Percentiles rank a stretch among this genome's conserved stretches.
These are phyloP conservation scores for Aphidius gifuensis DNA, from an alignment of 1,140 invertebrate species.

Conservation along the genomic window DNA sequence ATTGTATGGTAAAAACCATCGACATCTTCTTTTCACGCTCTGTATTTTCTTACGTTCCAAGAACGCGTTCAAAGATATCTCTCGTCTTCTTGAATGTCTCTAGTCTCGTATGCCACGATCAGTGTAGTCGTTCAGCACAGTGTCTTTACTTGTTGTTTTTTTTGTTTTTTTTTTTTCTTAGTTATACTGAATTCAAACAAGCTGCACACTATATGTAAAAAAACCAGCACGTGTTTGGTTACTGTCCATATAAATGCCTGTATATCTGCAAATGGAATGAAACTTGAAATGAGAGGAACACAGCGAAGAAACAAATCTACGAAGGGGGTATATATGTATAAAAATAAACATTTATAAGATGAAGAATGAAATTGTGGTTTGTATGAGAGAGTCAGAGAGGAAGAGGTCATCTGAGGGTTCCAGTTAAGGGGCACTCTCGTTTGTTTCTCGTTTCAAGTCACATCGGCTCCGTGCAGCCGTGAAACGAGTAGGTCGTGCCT, in stretches of 20 bases:
- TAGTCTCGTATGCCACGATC: conserved; percentile 49
- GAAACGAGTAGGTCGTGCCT: conserved; percentile 40
- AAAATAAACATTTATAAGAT: conserved; percentile 5
- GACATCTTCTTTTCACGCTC: too few relatives aligned
- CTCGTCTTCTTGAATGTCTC: conserved; percentile 26
- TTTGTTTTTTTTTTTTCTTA: too few relatives aligned
- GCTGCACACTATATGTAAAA: too few relatives aligned
- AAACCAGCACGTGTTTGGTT: conserved; percentile 16
- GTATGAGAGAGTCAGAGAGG: conserved; percentile 1
- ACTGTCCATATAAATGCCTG: too few relatives aligned
- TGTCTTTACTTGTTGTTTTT: too few relatives aligned
- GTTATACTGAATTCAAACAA: too few relatives aligned
- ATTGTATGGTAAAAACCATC: too few relatives aligned
- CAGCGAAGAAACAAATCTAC: too few relatives aligned
- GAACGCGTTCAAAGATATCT: conserved; percentile 3
- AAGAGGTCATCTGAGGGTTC: conserved; percentile 26
- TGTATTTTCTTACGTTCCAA: too few relatives aligned
- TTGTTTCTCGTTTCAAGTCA: conserved; percentile 51
- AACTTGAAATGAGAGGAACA: too few relatives aligned
- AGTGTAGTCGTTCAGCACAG: not conserved
- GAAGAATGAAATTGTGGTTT: conserved; percentile 13
- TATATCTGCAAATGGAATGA: too few relatives aligned
- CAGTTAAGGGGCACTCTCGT: conserved; percentile 49
- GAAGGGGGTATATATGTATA: not conserved
- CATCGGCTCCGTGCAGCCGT: conserved; percentile 38